Percentiles rank a stretch among this genome's conserved stretches.
phyloP scores from a whole-genome alignment of 2,113 vertebrate species.

The Sus scrofa region DNA sequence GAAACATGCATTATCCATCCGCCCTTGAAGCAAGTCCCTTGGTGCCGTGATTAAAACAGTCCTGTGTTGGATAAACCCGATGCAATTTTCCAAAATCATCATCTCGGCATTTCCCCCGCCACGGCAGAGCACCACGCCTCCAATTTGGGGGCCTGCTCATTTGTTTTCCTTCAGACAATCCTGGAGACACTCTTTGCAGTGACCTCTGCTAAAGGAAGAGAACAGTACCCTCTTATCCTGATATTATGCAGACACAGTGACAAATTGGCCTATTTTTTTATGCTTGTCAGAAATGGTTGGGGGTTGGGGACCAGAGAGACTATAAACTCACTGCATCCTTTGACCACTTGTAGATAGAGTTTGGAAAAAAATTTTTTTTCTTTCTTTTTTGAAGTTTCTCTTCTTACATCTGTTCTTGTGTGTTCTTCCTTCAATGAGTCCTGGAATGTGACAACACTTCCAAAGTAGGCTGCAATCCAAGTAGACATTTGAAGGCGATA shows the following conservation, averaged over 20 bases:
- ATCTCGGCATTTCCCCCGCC: slow-evolving; percentile 55
- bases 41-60: slow-evolving; percentile 68
- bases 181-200: slow-evolving; percentile 75
- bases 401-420: not conserved
- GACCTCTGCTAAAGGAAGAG: slow-evolving; percentile 85
- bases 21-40: slow-evolving; percentile 81
- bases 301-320: not conserved
- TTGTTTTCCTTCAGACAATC: slow-evolving; percentile 83
- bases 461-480: not conserved
- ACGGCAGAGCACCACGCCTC: slow-evolving; percentile 61
- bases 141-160: slow-evolving; percentile 74
- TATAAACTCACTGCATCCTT: slow-evolving; percentile 68
- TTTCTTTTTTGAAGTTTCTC: not conserved
- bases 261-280: slow-evolving; percentile 85
- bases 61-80: slow-evolving; percentile 47
- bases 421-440: not conserved
- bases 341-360: slow-evolving; percentile 30
- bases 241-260: slow-evolving; percentile 83
- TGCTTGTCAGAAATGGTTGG: slow-evolving; percentile 77
- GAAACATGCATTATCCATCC: slow-evolving; percentile 76
- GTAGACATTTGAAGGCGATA: not conserved
- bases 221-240: slow-evolving; percentile 77
- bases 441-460: not conserved
- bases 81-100: slow-evolving; percentile 74
- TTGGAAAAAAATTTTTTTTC: not conserved